phyloP scores from a whole-genome alignment of 2,888 invertebrate species.

The Salticus scenicus region DNA sequence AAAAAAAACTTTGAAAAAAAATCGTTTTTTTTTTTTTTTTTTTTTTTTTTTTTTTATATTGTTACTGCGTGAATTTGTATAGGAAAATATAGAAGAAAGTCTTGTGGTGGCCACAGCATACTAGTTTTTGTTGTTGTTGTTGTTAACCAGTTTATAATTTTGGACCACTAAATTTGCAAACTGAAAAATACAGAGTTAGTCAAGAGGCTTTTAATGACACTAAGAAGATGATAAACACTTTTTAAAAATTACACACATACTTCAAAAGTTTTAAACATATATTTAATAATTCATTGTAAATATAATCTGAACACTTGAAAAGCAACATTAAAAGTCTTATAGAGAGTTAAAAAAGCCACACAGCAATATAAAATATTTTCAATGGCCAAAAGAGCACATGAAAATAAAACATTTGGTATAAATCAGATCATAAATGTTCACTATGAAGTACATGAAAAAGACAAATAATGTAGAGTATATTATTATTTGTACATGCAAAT shows the following conservation, averaged over 20 bases:
- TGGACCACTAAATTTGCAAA: too few relatives aligned
- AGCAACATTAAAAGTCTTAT: slow-evolving; percentile 30
- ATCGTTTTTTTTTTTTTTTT: too few relatives aligned
- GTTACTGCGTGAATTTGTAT: too few relatives aligned
- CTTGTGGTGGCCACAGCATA: too few relatives aligned
- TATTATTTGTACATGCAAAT: background rate
- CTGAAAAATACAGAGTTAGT: too few relatives aligned
- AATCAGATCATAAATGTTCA: background rate
- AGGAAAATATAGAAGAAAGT: too few relatives aligned
- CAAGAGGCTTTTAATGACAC: too few relatives aligned
- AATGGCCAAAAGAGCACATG: background rate
- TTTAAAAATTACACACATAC: background rate
- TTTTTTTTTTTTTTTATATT: too few relatives aligned
- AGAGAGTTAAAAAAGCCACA: slow-evolving; percentile 27
- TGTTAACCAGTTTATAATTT: too few relatives aligned
- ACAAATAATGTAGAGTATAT: background rate
- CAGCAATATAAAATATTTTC: background rate
- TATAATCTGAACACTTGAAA: slow-evolving; percentile 41
- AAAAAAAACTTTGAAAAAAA: too few relatives aligned
- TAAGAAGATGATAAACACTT: too few relatives aligned
- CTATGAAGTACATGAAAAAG: background rate
- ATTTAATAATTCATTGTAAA: slow-evolving; percentile 49
- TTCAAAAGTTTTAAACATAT: slow-evolving; percentile 32
- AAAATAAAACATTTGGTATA: slow-evolving; percentile 21
- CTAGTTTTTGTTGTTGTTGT: too few relatives aligned